phyloP scores from a whole-genome alignment of 2,113 vertebrate species.

The Malurus alboscapulatus region DNA sequence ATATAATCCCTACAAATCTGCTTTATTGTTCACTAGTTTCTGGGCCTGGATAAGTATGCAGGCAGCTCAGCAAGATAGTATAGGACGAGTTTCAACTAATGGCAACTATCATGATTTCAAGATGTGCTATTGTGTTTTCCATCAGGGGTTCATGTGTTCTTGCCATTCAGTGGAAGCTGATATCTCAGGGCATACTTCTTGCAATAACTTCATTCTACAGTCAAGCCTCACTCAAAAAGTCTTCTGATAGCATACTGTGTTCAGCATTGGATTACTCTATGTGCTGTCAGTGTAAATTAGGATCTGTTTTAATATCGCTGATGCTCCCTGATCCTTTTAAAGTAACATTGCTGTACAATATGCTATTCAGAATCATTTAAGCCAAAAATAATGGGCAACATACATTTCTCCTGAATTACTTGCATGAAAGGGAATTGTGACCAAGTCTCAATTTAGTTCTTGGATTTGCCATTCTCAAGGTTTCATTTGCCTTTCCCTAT shows the following conservation, averaged over 20 bases:
- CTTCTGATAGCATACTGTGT: neutral
- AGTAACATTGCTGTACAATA: slow-evolving; percentile 21
- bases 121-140: neutral
- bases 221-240: neutral
- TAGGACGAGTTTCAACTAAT: neutral
- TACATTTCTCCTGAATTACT: neutral
- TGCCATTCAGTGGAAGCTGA: neutral
- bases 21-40: neutral
- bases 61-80: neutral
- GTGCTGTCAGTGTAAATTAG: slow-evolving; percentile 34
- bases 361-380: slow-evolving; percentile 19
- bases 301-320: slow-evolving; percentile 24
- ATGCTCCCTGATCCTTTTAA: slow-evolving; percentile 7
- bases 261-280: neutral
- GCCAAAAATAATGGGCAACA: slow-evolving; percentile 43
- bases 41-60: neutral
- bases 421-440: slow-evolving; percentile 13
- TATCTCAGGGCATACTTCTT: neutral
- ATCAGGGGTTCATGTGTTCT: neutral
- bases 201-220: neutral
- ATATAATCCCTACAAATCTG: neutral
- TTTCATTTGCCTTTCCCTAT: neutral
- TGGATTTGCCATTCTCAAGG: neutral
- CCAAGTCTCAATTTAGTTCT: neutral
- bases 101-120: neutral